These are phyloP conservation scores for Sycobia sp. DNA, from an alignment of 1,140 invertebrate genomes.

Conservation along the genomic window DNA sequence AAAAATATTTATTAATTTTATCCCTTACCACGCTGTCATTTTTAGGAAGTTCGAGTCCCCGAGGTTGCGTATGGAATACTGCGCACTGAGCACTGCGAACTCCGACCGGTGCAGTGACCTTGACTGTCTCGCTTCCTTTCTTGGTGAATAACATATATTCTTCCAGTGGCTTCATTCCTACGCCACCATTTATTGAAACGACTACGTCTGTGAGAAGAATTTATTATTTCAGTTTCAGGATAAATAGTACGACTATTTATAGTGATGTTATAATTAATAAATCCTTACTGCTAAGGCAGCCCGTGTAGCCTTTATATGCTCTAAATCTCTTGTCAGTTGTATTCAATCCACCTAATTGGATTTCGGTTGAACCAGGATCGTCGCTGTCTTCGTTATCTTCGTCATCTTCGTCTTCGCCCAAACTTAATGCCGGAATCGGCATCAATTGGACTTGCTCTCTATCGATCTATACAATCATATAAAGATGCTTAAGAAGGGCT, in stretches of 20 bases:
- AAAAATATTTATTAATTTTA: too few relatives aligned
- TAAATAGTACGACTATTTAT: neutral
- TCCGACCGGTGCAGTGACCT: constrained; percentile 81
- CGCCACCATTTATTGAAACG: constrained; percentile 76
- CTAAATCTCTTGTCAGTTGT: constrained; percentile 79
- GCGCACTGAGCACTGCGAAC: constrained; percentile 82
- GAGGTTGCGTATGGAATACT: constrained; percentile 70
- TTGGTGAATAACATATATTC: constrained; percentile 88
- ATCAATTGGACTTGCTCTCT: constrained; percentile 72
- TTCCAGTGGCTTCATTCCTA: constrained; percentile 80
- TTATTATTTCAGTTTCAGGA: neutral
- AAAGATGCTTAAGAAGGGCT: neutral
- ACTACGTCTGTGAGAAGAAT: constrained; percentile 71
- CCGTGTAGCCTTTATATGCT: constrained; percentile 84
- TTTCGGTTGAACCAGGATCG: constrained; percentile 72
- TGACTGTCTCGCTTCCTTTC: constrained; percentile 77
- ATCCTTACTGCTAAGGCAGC: constrained; percentile 84
- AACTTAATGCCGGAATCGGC: constrained; percentile 69
- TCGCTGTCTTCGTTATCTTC: constrained; percentile 45
- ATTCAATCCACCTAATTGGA: constrained; percentile 84
- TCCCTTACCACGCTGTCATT: constrained; percentile 73
- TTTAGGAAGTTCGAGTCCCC: constrained; percentile 66
- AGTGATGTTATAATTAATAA: neutral
- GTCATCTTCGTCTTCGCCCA: constrained; percentile 63
- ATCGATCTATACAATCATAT: constrained; percentile 66